Base-by-base conservation (phyloP, 2,797 vertebrate species). In the Coregonus ussuriensis region DNA sequence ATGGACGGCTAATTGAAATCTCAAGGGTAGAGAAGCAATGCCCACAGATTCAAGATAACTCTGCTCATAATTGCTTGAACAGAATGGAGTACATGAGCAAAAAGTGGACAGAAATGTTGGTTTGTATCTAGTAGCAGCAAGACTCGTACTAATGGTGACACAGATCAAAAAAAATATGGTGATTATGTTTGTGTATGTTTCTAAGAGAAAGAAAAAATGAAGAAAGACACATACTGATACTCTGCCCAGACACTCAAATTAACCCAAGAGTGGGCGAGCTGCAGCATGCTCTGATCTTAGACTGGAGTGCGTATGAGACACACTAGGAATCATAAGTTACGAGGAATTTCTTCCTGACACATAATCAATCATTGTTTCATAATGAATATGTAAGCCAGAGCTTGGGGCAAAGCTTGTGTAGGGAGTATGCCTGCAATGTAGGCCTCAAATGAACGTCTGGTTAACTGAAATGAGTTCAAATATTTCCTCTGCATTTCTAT, bases 351-450 rank as follows among this genome's bases (percentile, higher is more conserved):
- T 59, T 33, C 21, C 6, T 68, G 62, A 76, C 62, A 69, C 69
- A 73, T 54, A 78, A 78, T 78, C 77, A 78, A 63, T 77, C 72
- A 71, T 63, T 73, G 35, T 77, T 71, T 76, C 56, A 69, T 52
- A 71, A 78, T 31, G 3, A 67, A 79, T 63, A 74, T 78, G 65
- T 77, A 70, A 76, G 69, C 53, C 21, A 18, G 37, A 25, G 76
- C 79, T 56, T 2, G 37, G 52, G 79, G 77, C 71, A 74, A 77
- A 56, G n/a, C 74, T 62, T 79, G 21, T 35, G 47, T 14, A 25
- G 68, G 63, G 37, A 52, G 67, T 16, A 31, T 53, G 21, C 18
- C 25, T 72, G 59, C 16, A 4, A 14, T 63, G 51, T 62, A 72
- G 2, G 31, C 29, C 41, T 68, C 65, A 66, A 31, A 29, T 54